Conservation (phyloP, 2,113 vertebrate genomes). For the Lagopus leucura region DNA sequence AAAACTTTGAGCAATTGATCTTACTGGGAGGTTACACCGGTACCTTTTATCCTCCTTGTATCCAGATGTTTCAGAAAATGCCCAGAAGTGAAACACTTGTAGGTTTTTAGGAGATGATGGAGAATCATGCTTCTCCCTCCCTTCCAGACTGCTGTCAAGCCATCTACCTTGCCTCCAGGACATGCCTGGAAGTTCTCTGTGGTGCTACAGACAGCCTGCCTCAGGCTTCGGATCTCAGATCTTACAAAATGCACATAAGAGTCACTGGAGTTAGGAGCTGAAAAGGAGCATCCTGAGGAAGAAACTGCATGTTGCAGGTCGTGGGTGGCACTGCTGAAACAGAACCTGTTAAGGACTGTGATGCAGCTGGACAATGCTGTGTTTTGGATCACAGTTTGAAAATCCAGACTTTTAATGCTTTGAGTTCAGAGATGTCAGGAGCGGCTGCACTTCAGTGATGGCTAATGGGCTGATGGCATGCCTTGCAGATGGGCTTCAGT, state of each 20-base stretch:
- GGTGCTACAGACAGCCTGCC: not conserved
- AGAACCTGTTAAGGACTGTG: not conserved
- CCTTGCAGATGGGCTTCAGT: not conserved
- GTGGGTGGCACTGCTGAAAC: not conserved
- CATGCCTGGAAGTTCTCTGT: not conserved
- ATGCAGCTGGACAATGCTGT: not conserved
- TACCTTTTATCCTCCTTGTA: constrained; percentile 61
- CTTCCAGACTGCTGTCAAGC: not conserved
- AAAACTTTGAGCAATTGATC: constrained; percentile 63
- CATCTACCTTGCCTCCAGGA: not conserved
- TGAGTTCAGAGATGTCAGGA: not conserved
- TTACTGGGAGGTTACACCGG: constrained; percentile 62
- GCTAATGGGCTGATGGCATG: not conserved
- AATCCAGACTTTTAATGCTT: no score
- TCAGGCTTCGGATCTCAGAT: not conserved
- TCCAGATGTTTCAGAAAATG: constrained; percentile 66
- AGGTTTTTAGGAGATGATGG: not conserved
- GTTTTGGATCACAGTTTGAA: not conserved
- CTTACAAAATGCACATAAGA: not conserved
- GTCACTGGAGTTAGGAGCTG: not conserved
- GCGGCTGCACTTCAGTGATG: not conserved
- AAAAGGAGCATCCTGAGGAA: not conserved
- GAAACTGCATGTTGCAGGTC: not conserved
- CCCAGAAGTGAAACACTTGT: constrained; percentile 43
- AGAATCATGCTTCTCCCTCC: not conserved